Evolutionary conservation across 1,140 invertebrate species (phyloP), one percentile per base, ranked within the genome.

Genomic region (Neuroterus valhalla): DNA sequence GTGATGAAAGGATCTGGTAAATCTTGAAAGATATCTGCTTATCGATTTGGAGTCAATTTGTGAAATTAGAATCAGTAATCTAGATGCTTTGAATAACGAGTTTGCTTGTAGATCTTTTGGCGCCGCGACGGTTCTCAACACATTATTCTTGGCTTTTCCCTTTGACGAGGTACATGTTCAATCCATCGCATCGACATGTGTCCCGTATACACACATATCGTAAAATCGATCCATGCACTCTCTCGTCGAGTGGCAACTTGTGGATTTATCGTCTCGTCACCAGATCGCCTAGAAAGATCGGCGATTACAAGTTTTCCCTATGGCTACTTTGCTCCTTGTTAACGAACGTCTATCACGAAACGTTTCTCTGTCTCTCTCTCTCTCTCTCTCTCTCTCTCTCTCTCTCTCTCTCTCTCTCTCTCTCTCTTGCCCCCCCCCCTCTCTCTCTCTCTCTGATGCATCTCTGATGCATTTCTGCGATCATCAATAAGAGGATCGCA

Each of bases 161-260:
- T 62, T 62, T 62, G 21, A 62, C 52, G 21, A 48, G 46, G 46
- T 38, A 14, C 12, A 31, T 31, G 10, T 15, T 62, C 52, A 4
- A 31, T 62, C 23, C 31, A 31, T 62, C 52, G 52, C 31, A 31
- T 62, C 52, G 52, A 62, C 52, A 62, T 62, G 2, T 62, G 52
- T 62, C 52, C 21, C 31, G 52, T 62, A 31, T 62, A 26, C 21
- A 62, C 31, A 50, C 21, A 62, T 62, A 62, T 62, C 21, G 21
- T 62, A 62, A 62, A 62, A 62, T 62, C 52, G 52, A 26, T 62
- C 12, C 14, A 14, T 62, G 52, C 52, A 62, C 52, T 62, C 50
- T 52, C 52, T 62, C 52, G 52, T 62, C 21, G 52, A 62, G 52
- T 62, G 52, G 52, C 52, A 62, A 62, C 52, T 62, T 12, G 52